phyloP scores from a whole-genome alignment of 2,888 invertebrate genomes.

The Dromius quadrimaculatus region DNA sequence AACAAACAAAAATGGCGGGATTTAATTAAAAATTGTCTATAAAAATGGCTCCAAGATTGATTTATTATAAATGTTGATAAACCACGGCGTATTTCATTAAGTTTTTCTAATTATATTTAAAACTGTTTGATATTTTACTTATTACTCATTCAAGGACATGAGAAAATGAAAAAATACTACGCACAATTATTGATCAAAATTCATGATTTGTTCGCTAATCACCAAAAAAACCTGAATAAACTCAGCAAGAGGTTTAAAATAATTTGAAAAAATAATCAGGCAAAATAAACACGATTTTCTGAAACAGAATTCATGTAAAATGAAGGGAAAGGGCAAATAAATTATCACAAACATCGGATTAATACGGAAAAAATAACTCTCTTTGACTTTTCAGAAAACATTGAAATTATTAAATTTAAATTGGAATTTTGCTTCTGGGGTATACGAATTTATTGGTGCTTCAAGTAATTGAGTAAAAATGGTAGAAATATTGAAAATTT shows the following conservation, averaged over 20 bases:
- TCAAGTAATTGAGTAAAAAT: no score
- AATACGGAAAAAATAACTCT: constrained; percentile 16
- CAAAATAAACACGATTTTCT: constrained; percentile 30
- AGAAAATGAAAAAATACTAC: no score
- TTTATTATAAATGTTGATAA: constrained; percentile 35
- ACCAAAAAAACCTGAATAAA: constrained; percentile 13
- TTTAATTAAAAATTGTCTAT: constrained; percentile 40
- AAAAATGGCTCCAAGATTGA: constrained; percentile 31
- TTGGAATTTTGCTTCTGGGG: no score
- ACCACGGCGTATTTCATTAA: constrained; percentile 31
- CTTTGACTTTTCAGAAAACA: no score
- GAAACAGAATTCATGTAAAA: constrained; percentile 31
- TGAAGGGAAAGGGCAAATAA: background rate
- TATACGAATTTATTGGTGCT: no score
- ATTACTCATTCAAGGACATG: background rate
- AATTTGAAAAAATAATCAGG: constrained; percentile 27
- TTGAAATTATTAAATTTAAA: no score
- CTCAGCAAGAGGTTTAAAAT: constrained; percentile 24
- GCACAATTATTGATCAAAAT: no score
- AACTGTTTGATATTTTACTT: constrained; percentile 34
- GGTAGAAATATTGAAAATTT: no score
- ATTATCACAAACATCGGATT: constrained; percentile 27
- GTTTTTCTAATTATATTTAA: constrained; percentile 35
- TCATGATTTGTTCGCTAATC: constrained; percentile 13
- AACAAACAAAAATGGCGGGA: constrained; percentile 20